phyloP scores from a whole-genome alignment of 2,797 vertebrate species.

The Mormyrops boulengeri region DNA sequence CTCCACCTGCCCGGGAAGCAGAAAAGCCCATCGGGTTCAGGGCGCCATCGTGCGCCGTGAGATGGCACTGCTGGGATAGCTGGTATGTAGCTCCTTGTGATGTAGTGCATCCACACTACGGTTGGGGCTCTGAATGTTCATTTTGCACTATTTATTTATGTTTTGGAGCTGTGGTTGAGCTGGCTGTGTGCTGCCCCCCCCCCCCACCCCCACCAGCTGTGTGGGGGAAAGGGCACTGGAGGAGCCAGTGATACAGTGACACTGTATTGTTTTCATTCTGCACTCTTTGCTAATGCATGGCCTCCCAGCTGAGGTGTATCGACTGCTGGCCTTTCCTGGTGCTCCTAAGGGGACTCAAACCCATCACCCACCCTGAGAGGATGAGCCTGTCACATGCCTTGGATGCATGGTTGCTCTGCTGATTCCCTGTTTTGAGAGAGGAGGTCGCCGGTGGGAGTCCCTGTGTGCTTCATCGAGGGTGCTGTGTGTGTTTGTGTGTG shows the following conservation, averaged over 20 bases:
- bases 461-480: neutral
- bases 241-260: neutral
- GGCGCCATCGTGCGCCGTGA: neutral
- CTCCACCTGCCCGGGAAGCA: neutral
- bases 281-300: neutral
- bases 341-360: neutral
- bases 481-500: neutral
- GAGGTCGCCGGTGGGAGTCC: neutral
- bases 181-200: neutral
- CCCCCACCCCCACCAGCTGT: neutral
- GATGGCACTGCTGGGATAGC: neutral
- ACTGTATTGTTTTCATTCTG: neutral
- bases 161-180: neutral
- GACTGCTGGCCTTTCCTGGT: neutral
- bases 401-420: neutral
- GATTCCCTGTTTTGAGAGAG: neutral
- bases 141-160: neutral
- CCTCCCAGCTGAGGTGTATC: neutral
- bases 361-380: neutral
- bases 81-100: neutral
- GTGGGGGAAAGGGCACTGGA: slow-evolving; percentile 8
- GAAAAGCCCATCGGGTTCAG: neutral
- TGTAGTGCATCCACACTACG: neutral
- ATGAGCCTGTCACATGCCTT: neutral
- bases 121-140: neutral